phyloP scores from a whole-genome alignment of 2,113 vertebrate species.

The Orientallactaga bullata region DNA sequence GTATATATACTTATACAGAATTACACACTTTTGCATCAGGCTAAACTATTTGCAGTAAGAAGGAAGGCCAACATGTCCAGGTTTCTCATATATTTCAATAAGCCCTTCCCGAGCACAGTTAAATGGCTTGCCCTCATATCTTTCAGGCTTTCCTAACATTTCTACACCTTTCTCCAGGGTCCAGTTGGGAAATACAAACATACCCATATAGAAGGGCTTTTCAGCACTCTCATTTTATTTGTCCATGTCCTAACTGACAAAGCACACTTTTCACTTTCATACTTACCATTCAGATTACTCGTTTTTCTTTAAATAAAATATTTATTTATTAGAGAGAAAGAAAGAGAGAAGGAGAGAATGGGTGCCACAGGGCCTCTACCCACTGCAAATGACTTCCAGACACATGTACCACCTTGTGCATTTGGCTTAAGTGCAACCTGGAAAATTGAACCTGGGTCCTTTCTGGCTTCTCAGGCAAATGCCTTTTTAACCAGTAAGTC shows the following conservation, averaged over 20 bases:
- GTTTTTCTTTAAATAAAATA: not conserved
- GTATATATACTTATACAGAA: not conserved
- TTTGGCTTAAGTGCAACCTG: too few relatives aligned
- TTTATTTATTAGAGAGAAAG: too few relatives aligned
- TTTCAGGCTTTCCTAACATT: not conserved
- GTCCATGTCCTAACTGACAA: not conserved
- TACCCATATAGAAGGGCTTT: not conserved
- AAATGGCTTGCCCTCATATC: not conserved
- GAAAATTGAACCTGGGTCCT: too few relatives aligned
- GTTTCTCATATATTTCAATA: not conserved
- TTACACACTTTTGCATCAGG: not conserved
- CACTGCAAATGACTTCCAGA: too few relatives aligned
- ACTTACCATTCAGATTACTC: not conserved
- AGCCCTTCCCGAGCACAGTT: accelerated
- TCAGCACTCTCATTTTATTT: not conserved
- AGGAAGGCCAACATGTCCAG: not conserved
- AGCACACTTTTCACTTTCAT: not conserved
- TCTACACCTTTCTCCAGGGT: not conserved
- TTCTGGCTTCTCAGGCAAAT: too few relatives aligned
- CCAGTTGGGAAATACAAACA: not conserved
- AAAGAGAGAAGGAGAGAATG: too few relatives aligned
- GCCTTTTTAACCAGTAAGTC: too few relatives aligned
- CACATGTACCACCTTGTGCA: too few relatives aligned
- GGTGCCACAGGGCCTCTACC: too few relatives aligned
- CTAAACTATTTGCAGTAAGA: not conserved